phyloP scores from a whole-genome alignment of 2,888 invertebrate genomes.

The Timema cristinae region DNA sequence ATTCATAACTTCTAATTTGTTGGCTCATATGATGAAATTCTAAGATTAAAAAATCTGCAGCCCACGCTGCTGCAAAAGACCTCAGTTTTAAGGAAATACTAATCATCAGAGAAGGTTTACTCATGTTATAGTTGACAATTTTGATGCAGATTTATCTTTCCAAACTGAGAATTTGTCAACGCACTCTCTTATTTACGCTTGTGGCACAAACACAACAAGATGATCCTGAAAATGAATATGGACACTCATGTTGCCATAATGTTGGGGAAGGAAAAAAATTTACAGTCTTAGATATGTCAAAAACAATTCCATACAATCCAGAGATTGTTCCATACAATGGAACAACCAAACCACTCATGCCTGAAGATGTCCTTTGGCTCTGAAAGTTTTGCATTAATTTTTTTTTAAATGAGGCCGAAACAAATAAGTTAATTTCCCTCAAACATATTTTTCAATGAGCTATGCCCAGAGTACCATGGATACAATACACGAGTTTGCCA shows the following conservation, averaged over 20 bases:
- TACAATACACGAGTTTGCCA: constrained; percentile 4
- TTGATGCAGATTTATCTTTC: not conserved
- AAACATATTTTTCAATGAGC: not conserved
- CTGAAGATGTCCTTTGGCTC: not conserved
- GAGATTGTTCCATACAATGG: not conserved
- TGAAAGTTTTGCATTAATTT: not conserved
- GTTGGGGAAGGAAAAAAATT: too few species aligned
- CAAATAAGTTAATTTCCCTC: not conserved
- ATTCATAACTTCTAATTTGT: not conserved
- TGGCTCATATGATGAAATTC: not conserved
- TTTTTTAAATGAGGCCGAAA: not conserved
- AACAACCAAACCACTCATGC: not conserved
- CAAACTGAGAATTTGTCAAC: not conserved
- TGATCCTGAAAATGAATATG: not conserved
- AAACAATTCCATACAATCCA: constrained; percentile 2
- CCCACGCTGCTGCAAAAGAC: not conserved
- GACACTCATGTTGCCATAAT: too few species aligned
- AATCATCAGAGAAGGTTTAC: not conserved
- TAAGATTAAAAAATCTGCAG: constrained; percentile 8
- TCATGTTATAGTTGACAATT: not conserved
- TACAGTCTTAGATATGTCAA: not conserved
- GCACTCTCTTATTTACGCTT: not conserved
- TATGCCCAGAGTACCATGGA: not conserved
- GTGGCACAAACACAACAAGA: not conserved
- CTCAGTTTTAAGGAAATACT: not conserved